Conservation (phyloP, 2,797 vertebrate species). For the Eulemur mongoz region DNA sequence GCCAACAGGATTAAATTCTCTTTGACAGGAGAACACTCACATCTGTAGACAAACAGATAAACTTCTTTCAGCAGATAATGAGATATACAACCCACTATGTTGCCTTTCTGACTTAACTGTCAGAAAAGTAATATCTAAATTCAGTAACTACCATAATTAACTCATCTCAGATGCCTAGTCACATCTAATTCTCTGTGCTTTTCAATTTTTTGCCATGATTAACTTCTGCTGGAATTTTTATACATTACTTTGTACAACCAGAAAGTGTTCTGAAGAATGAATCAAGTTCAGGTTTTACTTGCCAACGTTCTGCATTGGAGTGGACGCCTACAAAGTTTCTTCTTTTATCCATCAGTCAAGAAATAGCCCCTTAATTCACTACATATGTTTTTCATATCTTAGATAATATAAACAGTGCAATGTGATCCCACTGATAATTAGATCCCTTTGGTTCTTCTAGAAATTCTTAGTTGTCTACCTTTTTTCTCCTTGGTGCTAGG, state of each 20-base stretch:
- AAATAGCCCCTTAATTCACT: neutral
- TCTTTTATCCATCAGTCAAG: neutral
- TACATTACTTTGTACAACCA: neutral
- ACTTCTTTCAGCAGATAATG: constrained; percentile 15
- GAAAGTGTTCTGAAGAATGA: constrained; percentile 10
- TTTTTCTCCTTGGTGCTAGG: neutral
- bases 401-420: neutral
- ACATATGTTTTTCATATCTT: neutral
- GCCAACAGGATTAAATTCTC: constrained; percentile 26
- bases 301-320: neutral
- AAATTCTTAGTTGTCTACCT: neutral
- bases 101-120: constrained; percentile 42
- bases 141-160: constrained; percentile 38
- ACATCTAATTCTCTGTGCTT: neutral
- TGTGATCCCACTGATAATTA: neutral
- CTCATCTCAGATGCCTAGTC: constrained; percentile 17
- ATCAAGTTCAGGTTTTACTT: constrained; percentile 5
- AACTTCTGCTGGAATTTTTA: constrained; percentile 44
- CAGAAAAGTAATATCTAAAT: constrained; percentile 58
- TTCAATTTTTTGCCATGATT: constrained; percentile 35
- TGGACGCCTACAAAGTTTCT: neutral
- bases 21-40: constrained; percentile 14
- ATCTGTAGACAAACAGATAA: neutral
- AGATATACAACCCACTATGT: neutral
- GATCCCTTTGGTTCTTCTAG: neutral